Evolutionary conservation across 2,888 invertebrate genomes (phyloP), one percentile per base, ranked within the genome.

Genomic region (Hedya salicella): DNA sequence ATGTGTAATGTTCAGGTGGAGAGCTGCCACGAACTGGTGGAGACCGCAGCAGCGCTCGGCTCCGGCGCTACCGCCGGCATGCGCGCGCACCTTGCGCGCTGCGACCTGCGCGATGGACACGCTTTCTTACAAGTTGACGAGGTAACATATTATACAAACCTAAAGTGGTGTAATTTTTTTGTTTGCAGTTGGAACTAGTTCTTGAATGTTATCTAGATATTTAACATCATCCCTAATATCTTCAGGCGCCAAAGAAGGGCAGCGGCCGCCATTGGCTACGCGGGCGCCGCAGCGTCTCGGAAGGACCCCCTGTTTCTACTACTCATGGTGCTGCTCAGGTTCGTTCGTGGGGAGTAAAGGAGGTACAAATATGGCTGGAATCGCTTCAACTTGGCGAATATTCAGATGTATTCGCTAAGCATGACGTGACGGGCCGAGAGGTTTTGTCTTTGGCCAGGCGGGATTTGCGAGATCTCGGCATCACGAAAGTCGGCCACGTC

Each of bases 401-500:
- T 86, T 94, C 95, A 3, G 97, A 97, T n/a, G 96, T 96, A 67
- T 99, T 99, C 83, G 94, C 96, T 17, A 95, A 95, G 64, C 97
- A 99, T 83, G 98, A 99, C 88, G 96, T 99, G 77, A 95, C 97
- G 36, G 99, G 98, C 1, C 93, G 96, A 39, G 98, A 98, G 82
- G 93, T 99, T 32, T 93, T 98, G 3, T 95, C 96, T 0, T 89
- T 99, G 65, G 98, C 98, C 2, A 93, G 98, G 59, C 93, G 98
- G 14, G 97, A 97, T 84, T 93, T 97, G 3, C 95, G 98, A 83
- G 99, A 99, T 73, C 93, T 99, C 50, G 98, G 98, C 8, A 96
- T 99, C 61, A 96, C 96, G 9, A 99, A 99, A 91, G 97, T 99
- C 57, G 99, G 99, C 0, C 99, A 99, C 85, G 96, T 98, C 32